Evolutionary conservation across 1,140 invertebrate genomes (phyloP), one percentile per base, ranked within the genome.

Genomic region (Microplitis demolitor): DNA sequence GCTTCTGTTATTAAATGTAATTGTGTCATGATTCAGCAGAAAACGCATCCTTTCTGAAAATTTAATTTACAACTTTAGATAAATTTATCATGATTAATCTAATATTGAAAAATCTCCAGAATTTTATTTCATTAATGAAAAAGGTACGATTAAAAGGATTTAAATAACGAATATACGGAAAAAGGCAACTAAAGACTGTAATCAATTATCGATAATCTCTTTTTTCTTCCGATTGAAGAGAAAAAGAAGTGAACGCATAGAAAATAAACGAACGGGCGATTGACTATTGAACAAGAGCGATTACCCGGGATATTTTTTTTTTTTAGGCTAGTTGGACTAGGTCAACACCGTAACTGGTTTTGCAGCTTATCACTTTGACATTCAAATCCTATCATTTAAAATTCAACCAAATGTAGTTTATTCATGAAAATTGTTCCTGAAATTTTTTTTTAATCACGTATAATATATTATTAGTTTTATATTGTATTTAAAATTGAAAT

Each of bases 271-370:
- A 8, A 67, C 45, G 66, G 66, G 35, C 50, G 50, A 67, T 67
- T 50, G 66, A 67, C 66, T 67, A 67, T 67, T 67, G 50, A 67
- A 67, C 66, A 39, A 67, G 14, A 67, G 6, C 66, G 50, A 67
- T 67, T 67, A 67, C 66, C 66, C 51, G 34, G 66, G 50, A 67
- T 50, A 50, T 16, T n/a, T 31, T 56, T 56, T 56, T 50, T 67
- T 80, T 82, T 66, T 66, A 81, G 79, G 77, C 67, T 76, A 82
- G 74, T 74, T 66, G 75, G 78, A 80, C 80, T 84, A 81, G 81
- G 81, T 83, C 82, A 77, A 45, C 74, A 69, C 70, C 69, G 73
- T 8, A 78, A 76, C 76, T 74, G 51, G 73, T 70, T 77, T 78
- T 74, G 66, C 73, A 66, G 72, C 74, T 80, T 79, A 78, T 75